These are phyloP conservation scores for Aurelia sp. DNA, from an alignment of 30 jellyfish, hydroid and myxozoan species.

Conservation along the genomic window DNA sequence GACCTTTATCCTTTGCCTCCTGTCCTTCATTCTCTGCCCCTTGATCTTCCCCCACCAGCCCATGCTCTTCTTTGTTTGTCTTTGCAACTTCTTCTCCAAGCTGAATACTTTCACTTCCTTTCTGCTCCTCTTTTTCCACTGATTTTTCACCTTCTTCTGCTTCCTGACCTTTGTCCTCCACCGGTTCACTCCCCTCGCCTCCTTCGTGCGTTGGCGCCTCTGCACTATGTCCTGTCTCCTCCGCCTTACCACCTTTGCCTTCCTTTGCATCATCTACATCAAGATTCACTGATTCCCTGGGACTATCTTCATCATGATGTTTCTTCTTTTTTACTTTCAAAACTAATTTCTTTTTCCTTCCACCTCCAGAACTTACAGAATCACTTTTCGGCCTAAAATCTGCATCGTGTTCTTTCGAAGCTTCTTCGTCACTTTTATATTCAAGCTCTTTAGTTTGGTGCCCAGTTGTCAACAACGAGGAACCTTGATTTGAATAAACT, in stretches of 20 bases:
- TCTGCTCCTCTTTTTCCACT: not conserved
- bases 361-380: constrained; percentile 33
- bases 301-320: not conserved
- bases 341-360: constrained; percentile 66
- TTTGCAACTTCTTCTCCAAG: not conserved
- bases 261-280: not conserved
- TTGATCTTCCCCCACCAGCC: not conserved
- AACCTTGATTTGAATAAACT: constrained; percentile 44
- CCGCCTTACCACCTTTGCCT: not conserved
- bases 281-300: constrained; percentile 5
- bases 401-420: not conserved
- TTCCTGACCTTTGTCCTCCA: not conserved
- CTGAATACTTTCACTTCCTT: not conserved
- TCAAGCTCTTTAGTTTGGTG: not conserved
- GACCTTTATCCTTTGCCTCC: not conserved
- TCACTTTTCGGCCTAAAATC: constrained; percentile 38
- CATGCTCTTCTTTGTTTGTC: not conserved
- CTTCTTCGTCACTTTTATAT: not conserved
- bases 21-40: constrained; percentile 1
- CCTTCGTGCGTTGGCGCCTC: not conserved
- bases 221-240: constrained; percentile 1
- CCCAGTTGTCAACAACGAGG: constrained; percentile 20
- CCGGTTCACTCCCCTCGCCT: not conserved
- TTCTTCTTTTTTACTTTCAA: constrained; percentile 79
- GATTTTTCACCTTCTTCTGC: not conserved